Evolutionary conservation across 2,113 vertebrate species (phyloP), one percentile per base, ranked within the genome.

Genomic region (Egretta garzetta): DNA sequence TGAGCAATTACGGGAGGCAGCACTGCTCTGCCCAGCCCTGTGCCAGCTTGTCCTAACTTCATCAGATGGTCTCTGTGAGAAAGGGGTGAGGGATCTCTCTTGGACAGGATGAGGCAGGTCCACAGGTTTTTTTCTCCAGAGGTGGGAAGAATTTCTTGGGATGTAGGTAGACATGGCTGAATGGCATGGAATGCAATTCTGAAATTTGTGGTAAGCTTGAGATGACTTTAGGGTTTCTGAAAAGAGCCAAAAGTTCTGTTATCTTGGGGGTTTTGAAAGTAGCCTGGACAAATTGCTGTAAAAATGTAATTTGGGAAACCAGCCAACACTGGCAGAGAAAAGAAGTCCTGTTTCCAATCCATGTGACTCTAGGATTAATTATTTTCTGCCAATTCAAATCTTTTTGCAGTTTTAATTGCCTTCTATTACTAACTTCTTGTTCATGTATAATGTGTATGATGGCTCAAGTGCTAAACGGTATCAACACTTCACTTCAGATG

Each of bases 391-490:
- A 88, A 20, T 80, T 92, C 52, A 82, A 68, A 80, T 56, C 5
- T 68, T 90, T 91, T 82, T 93, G 72, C 64, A 86, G 23, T 92
- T 97, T 96, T 97, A 96, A 96, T 95, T 97, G 92, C 88, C 52
- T 88, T 95, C 43, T 63, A 30, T 77, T 95, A n/a, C 60, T 93
- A 92, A 86, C 60, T 71, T 90, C 88, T 86, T 86, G 39, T 39
- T 94, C 86, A 71, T 86, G 59, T 19, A 18, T 81, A 80, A 71
- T 75, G 43, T 72, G 60, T 60, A 58, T 88, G 47, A 94, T 56
- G 75, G 72, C 60, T 93, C 43, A 84, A 94, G 80, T 92, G 64
- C 63, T 93, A 84, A 96, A 90, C 4, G 18, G 17, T 71, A 72
- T 71, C 75, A 91, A 33, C 86, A 53, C 89, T 92, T 95, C 80